Base-by-base conservation (phyloP, 2,113 vertebrate species). In the Tenrec ecaudatus region DNA sequence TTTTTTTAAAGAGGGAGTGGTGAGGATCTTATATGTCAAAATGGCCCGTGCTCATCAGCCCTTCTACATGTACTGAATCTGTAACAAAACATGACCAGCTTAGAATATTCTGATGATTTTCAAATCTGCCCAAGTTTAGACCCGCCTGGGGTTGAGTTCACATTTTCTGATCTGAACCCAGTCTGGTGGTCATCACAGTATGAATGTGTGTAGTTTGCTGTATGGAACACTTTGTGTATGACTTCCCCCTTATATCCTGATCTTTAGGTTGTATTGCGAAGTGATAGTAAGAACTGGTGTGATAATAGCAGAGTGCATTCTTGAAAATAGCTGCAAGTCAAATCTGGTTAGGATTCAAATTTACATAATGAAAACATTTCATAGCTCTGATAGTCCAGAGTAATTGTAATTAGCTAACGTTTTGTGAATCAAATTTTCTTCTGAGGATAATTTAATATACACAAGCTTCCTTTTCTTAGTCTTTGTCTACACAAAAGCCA, bases 341-440 rank as follows among this genome's bases (percentile, higher is more conserved):
- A 66, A 96, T 87, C 80, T 85, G 66, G 22, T 88, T 83, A 83
- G 40, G 15, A 60, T 89, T 43, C 94, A 94, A 85, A 57, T 75
- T 82, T 75, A 38, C 71, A 47, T 85, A 87, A 89, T 68, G n/a
- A 79, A 88, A 90, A 91, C 23, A 62, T 83, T 78, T 81, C 82
- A 73, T 81, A 90, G 68, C 66, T 27, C 77, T 85, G 60, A 88
- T 71, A 86, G 23, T 91, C 40, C n/a, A 88, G 77, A 86, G 33
- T n/a, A 84, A 93, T 43, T 86, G 25, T 75, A 87, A 81, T 68
- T 92, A 81, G 73, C 53, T 87, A 91, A 89, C 89, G 66, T 62
- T 91, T 85, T 95, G 87, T 27, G 75, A 89, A 94, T 91, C 85
- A 89, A 89, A 90, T 95, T 93, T 96, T 81, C 92, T 94, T 89